Conservation (phyloP, 2,113 vertebrate species). For the Entomyzon cyanotis region DNA sequence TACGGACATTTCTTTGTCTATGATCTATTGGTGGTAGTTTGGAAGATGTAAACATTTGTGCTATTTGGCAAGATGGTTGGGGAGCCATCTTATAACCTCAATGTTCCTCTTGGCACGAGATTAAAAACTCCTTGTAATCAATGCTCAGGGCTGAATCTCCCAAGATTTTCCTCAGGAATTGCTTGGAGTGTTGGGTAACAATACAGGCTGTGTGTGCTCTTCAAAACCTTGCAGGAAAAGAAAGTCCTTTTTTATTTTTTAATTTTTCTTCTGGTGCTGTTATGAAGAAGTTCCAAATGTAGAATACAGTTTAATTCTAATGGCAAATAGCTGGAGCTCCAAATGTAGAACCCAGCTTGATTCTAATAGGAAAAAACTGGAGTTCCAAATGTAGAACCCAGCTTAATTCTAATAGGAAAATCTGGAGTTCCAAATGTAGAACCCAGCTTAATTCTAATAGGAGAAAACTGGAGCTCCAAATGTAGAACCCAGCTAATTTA, state of each 20-base stretch:
- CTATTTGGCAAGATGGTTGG: slow-evolving; percentile 10
- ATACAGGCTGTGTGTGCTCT: neutral
- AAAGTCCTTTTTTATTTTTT: neutral
- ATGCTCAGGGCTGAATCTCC: slow-evolving; percentile 6
- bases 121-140: slow-evolving; percentile 33
- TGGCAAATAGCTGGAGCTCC: neutral
- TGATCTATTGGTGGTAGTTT: slow-evolving; percentile 44
- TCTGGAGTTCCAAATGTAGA: too few species aligned
- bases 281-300: neutral
- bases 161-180: slow-evolving; percentile 29
- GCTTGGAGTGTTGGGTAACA: neutral
- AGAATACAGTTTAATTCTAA: neutral
- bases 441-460: too few species aligned
- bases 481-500: neutral
- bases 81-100: slow-evolving; percentile 57
- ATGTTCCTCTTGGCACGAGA: slow-evolving; percentile 56
- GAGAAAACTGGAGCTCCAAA: neutral
- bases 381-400: too few species aligned
- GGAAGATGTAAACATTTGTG: slow-evolving; percentile 55
- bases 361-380: too few species aligned
- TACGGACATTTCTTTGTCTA: slow-evolving; percentile 45
- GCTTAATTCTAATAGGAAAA: too few species aligned
- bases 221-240: neutral
- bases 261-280: neutral
- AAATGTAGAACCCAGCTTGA: too few species aligned